These are phyloP conservation scores for Flabesymbios commensalis DNA, from an alignment of 2,888 invertebrate genomes.

Conservation along the genomic window DNA sequence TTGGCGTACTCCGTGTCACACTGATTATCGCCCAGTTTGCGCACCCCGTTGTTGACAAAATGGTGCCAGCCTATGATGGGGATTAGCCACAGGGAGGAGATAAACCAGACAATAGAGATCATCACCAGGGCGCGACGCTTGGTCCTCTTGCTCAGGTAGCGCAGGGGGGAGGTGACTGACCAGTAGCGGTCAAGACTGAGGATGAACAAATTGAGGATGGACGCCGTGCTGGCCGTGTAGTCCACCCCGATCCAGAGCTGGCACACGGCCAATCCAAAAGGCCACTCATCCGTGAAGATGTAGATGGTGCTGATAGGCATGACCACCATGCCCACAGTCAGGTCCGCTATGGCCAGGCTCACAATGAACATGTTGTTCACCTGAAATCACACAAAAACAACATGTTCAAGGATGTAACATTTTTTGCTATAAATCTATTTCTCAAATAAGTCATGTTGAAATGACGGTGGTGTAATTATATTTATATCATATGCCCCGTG, in stretches of 20 bases:
- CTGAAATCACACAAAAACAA: slow-evolving; percentile 48
- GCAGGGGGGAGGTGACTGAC: slow-evolving; percentile 65
- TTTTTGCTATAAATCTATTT: no score
- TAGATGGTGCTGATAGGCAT: slow-evolving; percentile 65
- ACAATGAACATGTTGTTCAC: slow-evolving; percentile 66
- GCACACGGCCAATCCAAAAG: slow-evolving; percentile 66
- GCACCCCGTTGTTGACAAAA: slow-evolving; percentile 52
- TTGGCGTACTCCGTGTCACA: slow-evolving; percentile 66
- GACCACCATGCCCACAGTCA: slow-evolving; percentile 64
- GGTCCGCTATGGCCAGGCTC: slow-evolving; percentile 64
- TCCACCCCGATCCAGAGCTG: slow-evolving; percentile 68
- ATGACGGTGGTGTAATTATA: no score
- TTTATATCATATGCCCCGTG: no score
- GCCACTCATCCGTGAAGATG: slow-evolving; percentile 61
- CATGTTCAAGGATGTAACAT: no score
- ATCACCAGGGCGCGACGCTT: slow-evolving; percentile 63
- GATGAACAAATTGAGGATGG: slow-evolving; percentile 67
- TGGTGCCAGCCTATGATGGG: slow-evolving; percentile 64
- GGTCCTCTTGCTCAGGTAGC: slow-evolving; percentile 64
- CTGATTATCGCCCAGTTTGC: slow-evolving; percentile 50
- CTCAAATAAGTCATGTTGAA: no score
- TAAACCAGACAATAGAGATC: slow-evolving; percentile 64
- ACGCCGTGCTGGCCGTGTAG: slow-evolving; percentile 68
- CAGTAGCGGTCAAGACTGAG: slow-evolving; percentile 63
- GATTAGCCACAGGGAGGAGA: slow-evolving; percentile 63